phyloP scores from a whole-genome alignment of 2,797 vertebrate genomes.

The Onychomys leucogaster region DNA sequence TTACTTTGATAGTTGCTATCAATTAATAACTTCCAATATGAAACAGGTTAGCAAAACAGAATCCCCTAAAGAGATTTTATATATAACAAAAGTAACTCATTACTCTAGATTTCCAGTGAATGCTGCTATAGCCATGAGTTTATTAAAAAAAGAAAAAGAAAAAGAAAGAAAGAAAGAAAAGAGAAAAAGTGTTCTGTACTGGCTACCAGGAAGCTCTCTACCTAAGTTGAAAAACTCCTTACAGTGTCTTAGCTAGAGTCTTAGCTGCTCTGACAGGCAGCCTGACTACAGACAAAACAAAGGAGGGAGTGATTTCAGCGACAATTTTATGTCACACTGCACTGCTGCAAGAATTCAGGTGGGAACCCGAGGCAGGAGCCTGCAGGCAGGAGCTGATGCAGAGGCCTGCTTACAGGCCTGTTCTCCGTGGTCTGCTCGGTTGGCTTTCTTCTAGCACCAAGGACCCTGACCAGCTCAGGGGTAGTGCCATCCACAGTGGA shows the following conservation, averaged over 20 bases:
- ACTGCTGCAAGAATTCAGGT: background rate
- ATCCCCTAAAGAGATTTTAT: slow-evolving; percentile 40
- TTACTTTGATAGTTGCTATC: slow-evolving; percentile 29
- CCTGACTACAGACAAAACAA: background rate
- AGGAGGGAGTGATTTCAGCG: background rate
- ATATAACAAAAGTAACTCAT: slow-evolving; percentile 52
- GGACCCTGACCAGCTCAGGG: background rate
- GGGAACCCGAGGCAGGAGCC: background rate
- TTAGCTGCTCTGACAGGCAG: background rate
- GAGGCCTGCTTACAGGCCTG: background rate
- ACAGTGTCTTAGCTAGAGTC: background rate
- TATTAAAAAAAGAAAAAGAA: slow-evolving; percentile 10
- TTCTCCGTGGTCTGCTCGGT: background rate
- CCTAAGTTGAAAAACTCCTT: background rate
- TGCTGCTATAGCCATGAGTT: background rate
- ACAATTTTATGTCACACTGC: background rate
- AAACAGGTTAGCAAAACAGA: slow-evolving; percentile 54
- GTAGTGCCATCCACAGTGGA: no score
- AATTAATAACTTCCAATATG: slow-evolving; percentile 58
- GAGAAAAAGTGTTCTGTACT: background rate
- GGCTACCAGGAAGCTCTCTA: background rate
- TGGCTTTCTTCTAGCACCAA: background rate
- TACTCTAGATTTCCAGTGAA: slow-evolving; percentile 52
- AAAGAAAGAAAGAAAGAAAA: background rate
- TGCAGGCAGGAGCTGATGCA: background rate